Percentiles rank a stretch among this genome's conserved stretches.
phyloP scores from a whole-genome alignment of 2,888 invertebrate genomes.

The Drosophila infuscata region DNA sequence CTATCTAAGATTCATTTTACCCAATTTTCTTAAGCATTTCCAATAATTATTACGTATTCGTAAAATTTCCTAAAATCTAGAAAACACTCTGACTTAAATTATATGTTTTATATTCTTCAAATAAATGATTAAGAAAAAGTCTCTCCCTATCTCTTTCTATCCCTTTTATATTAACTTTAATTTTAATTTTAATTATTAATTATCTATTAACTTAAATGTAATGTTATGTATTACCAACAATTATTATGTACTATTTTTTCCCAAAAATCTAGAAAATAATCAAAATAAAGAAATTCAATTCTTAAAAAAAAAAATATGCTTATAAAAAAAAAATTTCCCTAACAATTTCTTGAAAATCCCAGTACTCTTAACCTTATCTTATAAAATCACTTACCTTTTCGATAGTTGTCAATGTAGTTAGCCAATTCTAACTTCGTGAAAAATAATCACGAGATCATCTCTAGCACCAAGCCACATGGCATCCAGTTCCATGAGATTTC shows the following conservation, averaged over 20 bases:
- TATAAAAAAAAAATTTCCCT: background rate
- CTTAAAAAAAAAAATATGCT: background rate
- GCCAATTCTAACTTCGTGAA: background rate
- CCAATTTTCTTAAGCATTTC: background rate
- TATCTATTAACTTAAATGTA: background rate
- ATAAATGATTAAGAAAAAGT: background rate
- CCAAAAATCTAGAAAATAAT: background rate
- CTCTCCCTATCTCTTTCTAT: background rate
- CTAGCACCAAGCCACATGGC: constrained; percentile 20
- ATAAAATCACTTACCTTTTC: background rate
- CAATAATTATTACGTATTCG: background rate
- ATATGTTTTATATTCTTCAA: background rate
- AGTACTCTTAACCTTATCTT: background rate
- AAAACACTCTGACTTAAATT: background rate
- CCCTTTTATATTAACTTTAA: background rate
- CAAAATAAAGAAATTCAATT: background rate
- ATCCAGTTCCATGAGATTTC: constrained; percentile 52
- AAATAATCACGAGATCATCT: constrained; percentile 43
- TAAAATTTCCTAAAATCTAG: background rate
- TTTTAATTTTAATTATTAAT: too few species aligned
- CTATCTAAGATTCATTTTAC: background rate
- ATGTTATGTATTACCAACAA: background rate
- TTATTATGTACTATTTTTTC: background rate
- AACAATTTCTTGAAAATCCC: background rate
- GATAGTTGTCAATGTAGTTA: background rate